Evolutionary conservation across 2,888 invertebrate species (phyloP), one percentile per base, ranked within the genome.

Genomic region (Hydroisotoma schaefferi): DNA sequence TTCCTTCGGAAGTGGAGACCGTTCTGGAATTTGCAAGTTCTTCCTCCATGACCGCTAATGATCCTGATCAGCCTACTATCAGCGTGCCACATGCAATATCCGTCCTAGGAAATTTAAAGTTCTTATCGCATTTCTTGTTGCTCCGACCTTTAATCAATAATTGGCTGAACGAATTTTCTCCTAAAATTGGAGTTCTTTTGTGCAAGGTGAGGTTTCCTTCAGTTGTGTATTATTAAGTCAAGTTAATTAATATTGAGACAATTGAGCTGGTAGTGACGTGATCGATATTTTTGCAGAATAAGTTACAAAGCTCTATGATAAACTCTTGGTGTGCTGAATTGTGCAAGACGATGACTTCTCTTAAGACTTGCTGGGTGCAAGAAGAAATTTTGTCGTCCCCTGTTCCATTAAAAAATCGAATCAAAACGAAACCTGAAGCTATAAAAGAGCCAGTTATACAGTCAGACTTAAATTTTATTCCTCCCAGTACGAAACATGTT

Each of bases 301-400:
- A 68, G 51, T 55, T 72, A 8, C 69, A 72, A 29, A 67, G 67
- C 47, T 72, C 72, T 3, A 68, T 69, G 68, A 70, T 72, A 25
- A 72, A 72, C 57, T 72, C 72, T 3, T 72, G 72, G 72, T 70
- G 70, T 57, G 72, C 72, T 1, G 72, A 72, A 44, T 55, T 72
- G 2, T 72, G 72, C 37, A 72, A 72, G 59, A 69, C 70, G 5
- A 67, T 72, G 28, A 62, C 68, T 18, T 60, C 68, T 8, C 43
- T 70, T 6, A 68, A 65, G 49, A 61, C 59, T 1, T 72, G 72
- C 48, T 72, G 72, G 72, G 49, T 49, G 10, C 49, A 49, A 25
- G 49, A 49, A 6, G 26, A 27, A 15, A 12, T 28, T 25, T 27
- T n/a, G 12, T 43, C 43, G 18, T 43, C 20, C 6, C 10, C 26